Evolutionary conservation across 2,888 invertebrate species (phyloP), one percentile per base, ranked within the genome.

Genomic region (Drosophila kambysellisi): DNA sequence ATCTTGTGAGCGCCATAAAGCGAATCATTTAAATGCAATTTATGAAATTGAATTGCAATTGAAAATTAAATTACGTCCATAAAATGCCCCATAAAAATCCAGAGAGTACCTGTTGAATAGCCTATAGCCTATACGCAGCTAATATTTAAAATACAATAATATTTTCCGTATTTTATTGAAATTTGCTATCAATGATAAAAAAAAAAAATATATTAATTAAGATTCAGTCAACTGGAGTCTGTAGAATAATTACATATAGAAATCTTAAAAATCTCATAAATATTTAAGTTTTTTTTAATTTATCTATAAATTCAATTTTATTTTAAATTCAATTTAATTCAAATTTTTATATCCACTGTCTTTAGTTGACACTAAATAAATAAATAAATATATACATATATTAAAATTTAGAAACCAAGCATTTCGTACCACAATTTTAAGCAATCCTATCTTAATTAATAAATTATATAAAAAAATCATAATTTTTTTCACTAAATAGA

Each of bases 41-140:
- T 69, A 66, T 73, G 51, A 81, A 76, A 76, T 75, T 70, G 58
- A 61, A 88, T 56, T 82, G 65, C 83, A 86, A 76, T 82, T 74
- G 58, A 68, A 56, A 65, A 63, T 61, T 56, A 67, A 84, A 84
- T 62, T 78, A 41, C 70, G 54, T 33, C n/a, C 70, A 61, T 51
- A 48, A 62, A 50, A 46, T 25, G 25, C 25, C 25, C 25, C 25
- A 25, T 25, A 25, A 25, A 25, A 25, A 25, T 25, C 2, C 25
- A 25, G 0, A 29, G 12, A 9, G 3, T 57, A 61, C 15, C 57
- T n/a, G 30, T 15, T 39, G 4, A n/a, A 7, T 29, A 37, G n/a
- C 20, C 20, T 25, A 17, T 12, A n/a, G 20, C 35, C 29, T 29
- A 17, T n/a, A n/a, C 6, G 37, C 37, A 37, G 5, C 9, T 9